Evolutionary conservation across 1,140 invertebrate genomes (phyloP).

Genomic region (Panagrolaimus sp.): DNA sequence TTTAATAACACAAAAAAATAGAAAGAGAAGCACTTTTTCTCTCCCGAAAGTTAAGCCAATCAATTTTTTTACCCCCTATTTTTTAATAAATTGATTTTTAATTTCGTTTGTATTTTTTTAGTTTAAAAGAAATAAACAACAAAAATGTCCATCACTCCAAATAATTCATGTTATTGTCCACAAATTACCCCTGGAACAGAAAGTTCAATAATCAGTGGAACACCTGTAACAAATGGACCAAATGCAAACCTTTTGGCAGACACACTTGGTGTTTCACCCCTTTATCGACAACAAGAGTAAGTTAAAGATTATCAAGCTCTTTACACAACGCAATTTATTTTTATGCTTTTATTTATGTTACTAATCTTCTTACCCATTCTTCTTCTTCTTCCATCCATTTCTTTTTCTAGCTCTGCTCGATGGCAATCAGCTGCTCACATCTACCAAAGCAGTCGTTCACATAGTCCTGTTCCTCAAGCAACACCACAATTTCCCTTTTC

Average conservation of each 20-base stretch:
- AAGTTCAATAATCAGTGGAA: background rate
- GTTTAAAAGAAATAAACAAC: background rate
- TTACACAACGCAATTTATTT: background rate
- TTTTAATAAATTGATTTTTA: background rate
- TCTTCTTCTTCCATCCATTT: background rate
- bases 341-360: conserved; percentile 8
- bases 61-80: background rate
- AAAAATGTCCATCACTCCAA: background rate
- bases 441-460: conserved; percentile 53
- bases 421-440: conserved; percentile 54
- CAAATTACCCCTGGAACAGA: background rate
- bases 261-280: conserved; percentile 46
- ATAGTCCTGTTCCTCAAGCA: conserved; percentile 40
- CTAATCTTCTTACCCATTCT: background rate
- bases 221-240: conserved; percentile 5
- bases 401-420: conserved; percentile 43
- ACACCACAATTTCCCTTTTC: background rate
- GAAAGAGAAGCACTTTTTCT: too few relatives aligned
- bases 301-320: conserved; percentile 15
- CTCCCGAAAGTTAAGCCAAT: too few relatives aligned
- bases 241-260: conserved; percentile 53
- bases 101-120: background rate
- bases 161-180: background rate
- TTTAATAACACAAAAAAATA: too few relatives aligned
- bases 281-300: conserved; percentile 54